Conservation (phyloP, 2,888 invertebrate genomes). For the Brachypalpus laphriformis region DNA sequence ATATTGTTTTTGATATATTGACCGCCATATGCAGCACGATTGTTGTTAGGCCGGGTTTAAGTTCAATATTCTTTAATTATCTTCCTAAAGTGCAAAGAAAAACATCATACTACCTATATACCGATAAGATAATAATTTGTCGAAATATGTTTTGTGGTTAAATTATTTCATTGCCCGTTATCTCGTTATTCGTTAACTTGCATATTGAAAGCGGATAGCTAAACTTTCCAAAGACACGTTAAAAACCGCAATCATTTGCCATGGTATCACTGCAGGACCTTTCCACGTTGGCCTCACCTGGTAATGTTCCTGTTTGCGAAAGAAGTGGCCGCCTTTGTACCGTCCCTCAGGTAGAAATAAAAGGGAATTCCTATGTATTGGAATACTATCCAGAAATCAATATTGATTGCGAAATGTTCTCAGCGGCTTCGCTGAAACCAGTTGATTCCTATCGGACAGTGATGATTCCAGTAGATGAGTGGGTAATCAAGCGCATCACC, state of each 20-base stretch:
- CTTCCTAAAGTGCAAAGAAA: too few species aligned
- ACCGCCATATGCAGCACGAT: too few species aligned
- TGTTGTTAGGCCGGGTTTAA: too few species aligned
- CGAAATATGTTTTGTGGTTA: neutral
- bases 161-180: neutral
- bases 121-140: too few species aligned
- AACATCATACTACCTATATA: too few species aligned
- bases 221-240: neutral
- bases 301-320: slow-evolving; percentile 86
- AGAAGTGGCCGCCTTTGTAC: slow-evolving; percentile 86
- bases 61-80: too few species aligned
- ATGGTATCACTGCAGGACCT: slow-evolving; percentile 85
- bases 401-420: slow-evolving; percentile 86
- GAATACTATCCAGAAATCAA: slow-evolving; percentile 88
- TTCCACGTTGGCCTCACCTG: slow-evolving; percentile 83
- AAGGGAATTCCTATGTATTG: slow-evolving; percentile 80
- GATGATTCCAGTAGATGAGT: slow-evolving; percentile 87
- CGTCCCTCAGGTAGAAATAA: slow-evolving; percentile 83
- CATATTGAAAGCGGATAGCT: neutral
- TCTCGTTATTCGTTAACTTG: too few species aligned
- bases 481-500: slow-evolving; percentile 89
- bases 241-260: too few species aligned
- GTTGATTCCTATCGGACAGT: slow-evolving; percentile 84
- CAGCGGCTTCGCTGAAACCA: slow-evolving; percentile 79
- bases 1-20: too few species aligned